phyloP scores from a whole-genome alignment of 2,113 vertebrate species.

The Zosterops hypoxanthus region DNA sequence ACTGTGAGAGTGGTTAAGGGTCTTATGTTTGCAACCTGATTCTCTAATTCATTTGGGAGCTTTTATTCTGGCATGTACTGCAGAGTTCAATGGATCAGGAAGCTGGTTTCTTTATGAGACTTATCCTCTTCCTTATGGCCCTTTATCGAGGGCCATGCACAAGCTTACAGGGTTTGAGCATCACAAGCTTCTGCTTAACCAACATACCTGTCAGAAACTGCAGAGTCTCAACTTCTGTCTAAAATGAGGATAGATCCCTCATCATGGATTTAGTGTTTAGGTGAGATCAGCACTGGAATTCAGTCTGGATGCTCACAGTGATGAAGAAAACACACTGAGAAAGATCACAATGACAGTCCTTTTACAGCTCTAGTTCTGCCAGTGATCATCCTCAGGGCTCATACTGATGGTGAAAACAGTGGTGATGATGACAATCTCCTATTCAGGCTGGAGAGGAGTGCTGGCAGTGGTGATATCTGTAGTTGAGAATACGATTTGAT shows the following conservation, averaged over 20 bases:
- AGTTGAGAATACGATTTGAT: background rate
- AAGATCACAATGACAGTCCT: background rate
- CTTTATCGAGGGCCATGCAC: background rate
- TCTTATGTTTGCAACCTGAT: background rate
- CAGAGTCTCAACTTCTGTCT: background rate
- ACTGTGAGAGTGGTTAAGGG: background rate
- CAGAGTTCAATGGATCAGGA: background rate
- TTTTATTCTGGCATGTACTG: background rate
- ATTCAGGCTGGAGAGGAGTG: background rate
- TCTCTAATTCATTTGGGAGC: background rate
- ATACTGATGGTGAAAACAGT: background rate
- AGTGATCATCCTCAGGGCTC: background rate
- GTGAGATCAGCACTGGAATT: background rate
- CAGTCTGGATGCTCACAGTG: background rate
- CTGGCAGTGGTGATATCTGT: background rate
- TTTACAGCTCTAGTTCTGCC: background rate
- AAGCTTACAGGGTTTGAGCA: background rate
- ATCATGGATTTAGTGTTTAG: background rate
- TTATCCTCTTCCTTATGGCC: background rate
- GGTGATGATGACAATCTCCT: background rate
- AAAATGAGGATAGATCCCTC: background rate
- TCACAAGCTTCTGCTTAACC: background rate
- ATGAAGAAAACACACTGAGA: accelerated
- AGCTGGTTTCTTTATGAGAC: background rate
- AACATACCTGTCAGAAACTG: background rate